Conservation (phyloP, 2,888 invertebrate genomes). For the Pterobdella sp. region DNA sequence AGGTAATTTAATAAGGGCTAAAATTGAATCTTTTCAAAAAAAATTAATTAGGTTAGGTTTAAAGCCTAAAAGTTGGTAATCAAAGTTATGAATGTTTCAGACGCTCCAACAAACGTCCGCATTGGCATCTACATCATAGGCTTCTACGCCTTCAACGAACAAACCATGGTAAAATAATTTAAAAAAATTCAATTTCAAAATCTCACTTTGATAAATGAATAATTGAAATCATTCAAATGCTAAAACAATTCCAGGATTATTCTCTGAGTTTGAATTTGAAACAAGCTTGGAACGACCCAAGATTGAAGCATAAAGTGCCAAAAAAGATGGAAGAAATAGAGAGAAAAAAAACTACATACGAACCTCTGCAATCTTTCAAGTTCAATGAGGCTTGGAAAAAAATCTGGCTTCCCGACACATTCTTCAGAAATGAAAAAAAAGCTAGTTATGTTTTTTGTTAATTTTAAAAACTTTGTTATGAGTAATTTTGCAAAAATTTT, state of each 20-base stretch:
- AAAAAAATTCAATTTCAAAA: background rate
- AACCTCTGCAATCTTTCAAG: slow-evolving; percentile 26
- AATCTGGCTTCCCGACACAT: slow-evolving; percentile 39
- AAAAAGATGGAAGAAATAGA: slow-evolving; percentile 17
- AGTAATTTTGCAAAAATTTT: too few species aligned
- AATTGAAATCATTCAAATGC: background rate
- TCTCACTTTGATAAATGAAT: background rate
- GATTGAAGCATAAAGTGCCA: slow-evolving; percentile 53
- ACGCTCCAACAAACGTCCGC: slow-evolving; percentile 3
- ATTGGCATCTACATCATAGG: slow-evolving; percentile 9
- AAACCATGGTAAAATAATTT: background rate
- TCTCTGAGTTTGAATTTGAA: slow-evolving; percentile 86
- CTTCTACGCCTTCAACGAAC: slow-evolving; percentile 13
- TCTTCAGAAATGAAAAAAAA: slow-evolving; percentile 40
- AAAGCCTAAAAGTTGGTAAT: too few species aligned
- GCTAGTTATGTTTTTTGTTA: too few species aligned
- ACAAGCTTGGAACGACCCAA: slow-evolving; percentile 83
- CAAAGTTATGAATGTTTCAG: background rate
- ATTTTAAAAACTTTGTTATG: too few species aligned
- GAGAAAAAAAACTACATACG: background rate
- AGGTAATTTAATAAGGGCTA: too few species aligned
- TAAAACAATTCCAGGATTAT: slow-evolving; percentile 63
- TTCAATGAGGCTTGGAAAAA: slow-evolving; percentile 36
- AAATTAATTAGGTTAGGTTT: too few species aligned
- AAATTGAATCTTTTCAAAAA: too few species aligned